These are phyloP conservation scores for Plotosus lineatus DNA, from an alignment of 2,113 vertebrate genomes.

Conservation along the genomic window DNA sequence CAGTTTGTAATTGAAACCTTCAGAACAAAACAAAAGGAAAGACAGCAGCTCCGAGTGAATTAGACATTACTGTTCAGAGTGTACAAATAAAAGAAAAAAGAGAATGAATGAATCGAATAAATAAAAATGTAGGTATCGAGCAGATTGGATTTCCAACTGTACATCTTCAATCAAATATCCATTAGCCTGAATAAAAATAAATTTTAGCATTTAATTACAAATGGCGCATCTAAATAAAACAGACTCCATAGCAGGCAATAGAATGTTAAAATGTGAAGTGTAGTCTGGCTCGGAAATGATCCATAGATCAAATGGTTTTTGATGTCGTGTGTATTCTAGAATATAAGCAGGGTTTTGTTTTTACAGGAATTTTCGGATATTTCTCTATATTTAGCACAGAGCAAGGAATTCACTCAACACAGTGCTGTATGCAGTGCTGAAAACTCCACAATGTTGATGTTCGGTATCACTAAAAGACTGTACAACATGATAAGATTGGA, in stretches of 20 bases:
- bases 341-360: not conserved
- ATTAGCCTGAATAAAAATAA: not conserved
- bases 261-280: not conserved
- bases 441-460: not conserved
- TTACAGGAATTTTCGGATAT: not conserved
- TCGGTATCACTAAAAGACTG: not conserved
- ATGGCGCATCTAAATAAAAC: not conserved
- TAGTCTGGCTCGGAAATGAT: not conserved
- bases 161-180: conserved; percentile 36
- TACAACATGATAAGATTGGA: no score
- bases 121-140: conserved; percentile 32
- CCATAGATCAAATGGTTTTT: not conserved
- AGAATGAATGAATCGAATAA: not conserved
- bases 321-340: not conserved
- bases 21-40: conserved; percentile 40
- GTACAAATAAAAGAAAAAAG: conserved; percentile 12
- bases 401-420: not conserved
- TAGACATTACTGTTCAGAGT: conserved; percentile 41
- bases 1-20: conserved; percentile 40
- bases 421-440: not conserved
- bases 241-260: not conserved
- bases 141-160: conserved; percentile 42
- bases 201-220: conserved; percentile 7
- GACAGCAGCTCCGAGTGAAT: conserved; percentile 37
- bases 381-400: not conserved